Percentiles rank a stretch among this genome's conserved stretches.
Conservation (phyloP, 2,113 vertebrate species). For the Syngnathus scovelli region DNA sequence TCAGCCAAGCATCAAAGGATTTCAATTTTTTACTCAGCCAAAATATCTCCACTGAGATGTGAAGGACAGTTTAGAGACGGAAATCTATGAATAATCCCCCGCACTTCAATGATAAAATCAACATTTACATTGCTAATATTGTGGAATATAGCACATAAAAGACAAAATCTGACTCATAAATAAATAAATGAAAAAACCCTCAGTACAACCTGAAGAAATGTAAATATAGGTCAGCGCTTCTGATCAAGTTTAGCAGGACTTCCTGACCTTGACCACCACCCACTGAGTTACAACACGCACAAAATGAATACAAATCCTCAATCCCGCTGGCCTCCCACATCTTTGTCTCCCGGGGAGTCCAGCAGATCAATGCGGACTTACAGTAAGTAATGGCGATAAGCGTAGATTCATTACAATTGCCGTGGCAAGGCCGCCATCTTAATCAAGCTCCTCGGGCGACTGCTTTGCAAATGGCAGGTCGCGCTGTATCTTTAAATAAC, state of each 20-base stretch:
- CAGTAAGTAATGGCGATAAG: conserved; percentile 18
- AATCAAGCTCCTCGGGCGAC: conserved; percentile 27
- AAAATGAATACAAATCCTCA: neutral
- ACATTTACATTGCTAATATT: no score
- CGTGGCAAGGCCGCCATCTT: conserved; percentile 9
- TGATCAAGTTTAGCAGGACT: neutral
- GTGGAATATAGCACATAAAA: no score
- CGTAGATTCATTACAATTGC: neutral
- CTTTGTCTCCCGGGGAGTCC: conserved; percentile 11
- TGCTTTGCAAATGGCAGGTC: conserved; percentile 45
- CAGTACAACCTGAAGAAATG: no score
- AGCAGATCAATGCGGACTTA: conserved; percentile 43
- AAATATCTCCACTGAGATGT: no score
- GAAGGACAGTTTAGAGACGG: no score
- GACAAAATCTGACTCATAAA: no score
- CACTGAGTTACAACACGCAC: neutral
- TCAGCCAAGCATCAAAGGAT: neutral
- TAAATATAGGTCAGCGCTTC: neutral
- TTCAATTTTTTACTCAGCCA: neutral
- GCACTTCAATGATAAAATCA: no score
- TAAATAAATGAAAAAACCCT: no score
- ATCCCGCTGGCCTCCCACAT: conserved; percentile 9
- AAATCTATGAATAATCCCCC: no score
- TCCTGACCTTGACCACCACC: neutral
- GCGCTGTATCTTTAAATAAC: conserved; percentile 54